Evolutionary conservation across 2,888 invertebrate genomes (phyloP), one percentile per base, ranked within the genome.

Genomic region (Hypsopygia costalis): DNA sequence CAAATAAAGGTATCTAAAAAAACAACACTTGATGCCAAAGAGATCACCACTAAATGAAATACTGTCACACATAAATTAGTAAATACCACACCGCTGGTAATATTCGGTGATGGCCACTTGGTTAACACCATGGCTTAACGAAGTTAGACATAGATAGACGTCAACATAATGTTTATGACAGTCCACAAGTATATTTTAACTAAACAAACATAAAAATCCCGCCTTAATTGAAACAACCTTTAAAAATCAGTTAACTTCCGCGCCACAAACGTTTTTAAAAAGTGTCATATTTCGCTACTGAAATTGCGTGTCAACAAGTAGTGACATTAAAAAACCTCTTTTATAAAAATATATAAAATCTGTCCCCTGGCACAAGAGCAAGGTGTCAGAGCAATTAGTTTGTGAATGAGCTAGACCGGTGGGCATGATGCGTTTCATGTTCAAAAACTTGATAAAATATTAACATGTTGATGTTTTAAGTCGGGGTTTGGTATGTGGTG

Each of bases 331-430:
- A 73, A 73, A 73, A 62, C 62, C 63, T 62, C 63, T 59, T 63
- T 63, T 64, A 25, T 4, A 25, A 69, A 59, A 68, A 69, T 69
- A 69, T 68, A 49, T 41, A 33, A 47, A 43, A 41, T 53, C 55
- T 55, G 54, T 57, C 58, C 51, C 58, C 55, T 2, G 16, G 4
- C 16, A 16, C 16, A 16, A 16, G 52, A 62, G 52, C 69, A 65
- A 72, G 76, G 79, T 75, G 86, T 82, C 85, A 85, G 69, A 83
- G 79, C 87, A 86, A 86, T 86, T 86, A 86, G 86, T 82, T 69
- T 53, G 68, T 79, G 78, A 83, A 83, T 80, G 81, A 65, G 25
- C 25, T 25, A 25, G 60, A 68, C 66, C 63, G 76, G 69, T 70
- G 76, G 80, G 70, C 72, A 69, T 67, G 70, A 16, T 62, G 64